Conservation (phyloP, 2,888 invertebrate species). For the Deilephila elpenor region DNA sequence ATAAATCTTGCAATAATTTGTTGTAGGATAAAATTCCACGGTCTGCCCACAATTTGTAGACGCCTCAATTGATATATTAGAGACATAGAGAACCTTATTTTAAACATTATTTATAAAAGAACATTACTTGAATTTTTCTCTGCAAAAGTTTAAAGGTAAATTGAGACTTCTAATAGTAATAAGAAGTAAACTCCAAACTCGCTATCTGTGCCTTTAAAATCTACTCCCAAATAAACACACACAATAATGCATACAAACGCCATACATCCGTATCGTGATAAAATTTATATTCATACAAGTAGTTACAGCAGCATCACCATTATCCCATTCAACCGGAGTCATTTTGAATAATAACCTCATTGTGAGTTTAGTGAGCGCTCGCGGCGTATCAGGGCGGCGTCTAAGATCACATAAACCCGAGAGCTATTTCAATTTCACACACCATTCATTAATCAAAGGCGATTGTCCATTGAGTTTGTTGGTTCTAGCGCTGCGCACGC, state of each 20-base stretch:
- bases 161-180: not conserved
- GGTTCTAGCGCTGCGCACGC: conserved; percentile 52
- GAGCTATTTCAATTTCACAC: conserved; percentile 67
- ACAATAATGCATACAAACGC: not conserved
- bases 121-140: not conserved
- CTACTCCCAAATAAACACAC: not conserved
- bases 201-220: not conserved
- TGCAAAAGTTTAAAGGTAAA: not conserved
- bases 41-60: conserved; percentile 2
- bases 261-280: not conserved
- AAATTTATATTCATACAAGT: not conserved
- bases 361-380: conserved; percentile 27
- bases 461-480: conserved; percentile 49
- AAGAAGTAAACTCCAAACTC: not conserved
- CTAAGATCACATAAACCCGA: conserved; percentile 42
- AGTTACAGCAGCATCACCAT: conserved; percentile 30
- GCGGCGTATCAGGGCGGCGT: conserved; percentile 41
- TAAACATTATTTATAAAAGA: not conserved
- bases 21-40: not conserved
- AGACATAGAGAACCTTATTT: not conserved
- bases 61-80: conserved; percentile 9
- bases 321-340: conserved; percentile 37
- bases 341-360: conserved; percentile 42
- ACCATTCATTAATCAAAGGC: conserved; percentile 64
- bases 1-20: conserved; percentile 22